Evolutionary conservation across 1,140 invertebrate genomes (phyloP).

Genomic region (Euura lappo): DNA sequence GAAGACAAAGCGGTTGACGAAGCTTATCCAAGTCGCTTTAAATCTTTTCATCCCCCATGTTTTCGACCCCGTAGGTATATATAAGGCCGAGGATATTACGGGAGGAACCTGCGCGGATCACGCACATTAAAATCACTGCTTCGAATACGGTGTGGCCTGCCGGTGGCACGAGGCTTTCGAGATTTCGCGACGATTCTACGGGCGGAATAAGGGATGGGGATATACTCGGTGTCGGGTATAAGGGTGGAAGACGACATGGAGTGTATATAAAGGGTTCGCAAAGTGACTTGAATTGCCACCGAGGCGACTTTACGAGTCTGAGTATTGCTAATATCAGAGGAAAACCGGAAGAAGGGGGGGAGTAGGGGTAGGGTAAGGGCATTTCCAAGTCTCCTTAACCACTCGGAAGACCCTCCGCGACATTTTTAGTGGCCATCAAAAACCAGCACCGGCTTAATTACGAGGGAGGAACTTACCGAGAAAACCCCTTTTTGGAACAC

Average conservation of each 20-base stretch:
- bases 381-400: constrained; percentile 51
- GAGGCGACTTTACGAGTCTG: constrained; percentile 56
- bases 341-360: constrained; percentile 29
- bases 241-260: constrained; percentile 20
- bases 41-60: constrained; percentile 5
- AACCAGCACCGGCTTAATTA: constrained; percentile 57
- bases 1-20: constrained; percentile 6
- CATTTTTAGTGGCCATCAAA: constrained; percentile 62
- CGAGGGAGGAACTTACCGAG: constrained; percentile 38
- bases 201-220: not conserved
- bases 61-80: not conserved
- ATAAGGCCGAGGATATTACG: constrained; percentile 19
- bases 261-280: constrained; percentile 57
- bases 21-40: not conserved
- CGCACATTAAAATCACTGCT: constrained; percentile 50
- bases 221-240: not conserved
- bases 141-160: constrained; percentile 7
- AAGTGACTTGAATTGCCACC: constrained; percentile 59
- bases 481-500: not conserved
- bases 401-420: constrained; percentile 52
- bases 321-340: constrained; percentile 58
- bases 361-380: constrained; percentile 13
- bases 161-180: not conserved
- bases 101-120: constrained; percentile 26
- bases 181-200: not conserved